Conservation (phyloP, 2,113 vertebrate genomes). For the Campylomormyrus tamandua region DNA sequence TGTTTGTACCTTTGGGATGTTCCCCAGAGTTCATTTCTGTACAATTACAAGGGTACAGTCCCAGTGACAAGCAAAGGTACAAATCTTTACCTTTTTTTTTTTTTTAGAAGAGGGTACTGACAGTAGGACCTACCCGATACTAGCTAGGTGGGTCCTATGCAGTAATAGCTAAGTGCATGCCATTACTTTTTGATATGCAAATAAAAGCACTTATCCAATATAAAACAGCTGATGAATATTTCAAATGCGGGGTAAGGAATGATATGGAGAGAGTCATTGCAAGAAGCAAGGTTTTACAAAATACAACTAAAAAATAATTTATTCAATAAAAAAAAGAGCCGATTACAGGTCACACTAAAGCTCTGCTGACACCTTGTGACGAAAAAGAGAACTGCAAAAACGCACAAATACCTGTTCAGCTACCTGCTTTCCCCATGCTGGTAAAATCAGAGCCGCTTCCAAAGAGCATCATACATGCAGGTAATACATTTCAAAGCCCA, state of each 20-base stretch:
- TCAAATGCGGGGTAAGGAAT: background rate
- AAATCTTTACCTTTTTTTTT: too few relatives aligned
- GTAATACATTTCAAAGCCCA: background rate
- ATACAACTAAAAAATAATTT: background rate
- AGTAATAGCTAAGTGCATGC: background rate
- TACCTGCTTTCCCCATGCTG: background rate
- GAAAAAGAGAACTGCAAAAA: background rate
- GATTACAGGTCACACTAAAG: background rate
- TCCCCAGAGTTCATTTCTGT: too few relatives aligned
- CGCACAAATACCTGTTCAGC: background rate
- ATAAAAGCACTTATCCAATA: background rate
- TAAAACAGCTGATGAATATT: background rate
- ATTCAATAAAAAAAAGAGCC: background rate
- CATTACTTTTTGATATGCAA: background rate
- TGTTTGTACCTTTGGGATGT: too few relatives aligned
- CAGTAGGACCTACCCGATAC: background rate
- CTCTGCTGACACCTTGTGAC: slow-evolving; percentile 6
- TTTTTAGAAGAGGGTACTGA: background rate
- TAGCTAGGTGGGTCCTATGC: background rate
- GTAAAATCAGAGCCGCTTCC: background rate
- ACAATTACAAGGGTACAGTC: too few relatives aligned
- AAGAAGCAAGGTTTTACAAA: background rate
- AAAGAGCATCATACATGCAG: background rate
- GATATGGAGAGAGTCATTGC: background rate
- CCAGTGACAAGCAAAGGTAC: too few relatives aligned